Evolutionary conservation across 2,797 vertebrate genomes (phyloP).

Genomic region (Siniperca undulata): DNA sequence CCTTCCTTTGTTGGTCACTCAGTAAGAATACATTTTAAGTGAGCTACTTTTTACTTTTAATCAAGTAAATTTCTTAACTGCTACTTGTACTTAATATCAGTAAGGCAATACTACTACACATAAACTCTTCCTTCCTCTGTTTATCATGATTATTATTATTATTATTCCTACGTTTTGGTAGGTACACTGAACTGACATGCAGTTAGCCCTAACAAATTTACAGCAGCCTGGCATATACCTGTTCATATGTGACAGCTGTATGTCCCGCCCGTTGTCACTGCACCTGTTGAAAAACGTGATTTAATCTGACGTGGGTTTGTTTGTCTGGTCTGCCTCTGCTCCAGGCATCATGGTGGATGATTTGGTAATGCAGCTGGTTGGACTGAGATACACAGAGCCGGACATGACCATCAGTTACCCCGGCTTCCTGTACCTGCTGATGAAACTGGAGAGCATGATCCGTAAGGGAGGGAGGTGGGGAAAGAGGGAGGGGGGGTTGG

Average conservation of each 20-base stretch:
- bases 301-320: constrained; percentile 10
- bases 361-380: constrained; percentile 82
- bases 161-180: background rate
- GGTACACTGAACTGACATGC: background rate
- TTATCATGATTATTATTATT: no score
- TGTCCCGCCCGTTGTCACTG: background rate
- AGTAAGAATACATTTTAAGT: background rate
- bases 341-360: constrained; percentile 83
- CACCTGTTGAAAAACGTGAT: background rate
- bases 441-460: constrained; percentile 86
- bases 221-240: background rate
- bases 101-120: background rate
- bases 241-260: background rate
- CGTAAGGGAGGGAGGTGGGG: constrained; percentile 72
- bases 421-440: constrained; percentile 85
- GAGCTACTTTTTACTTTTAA: background rate
- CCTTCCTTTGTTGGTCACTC: no score
- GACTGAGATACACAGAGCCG: constrained; percentile 84
- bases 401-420: constrained; percentile 85
- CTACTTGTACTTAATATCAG: background rate
- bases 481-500: rapidly evolving
- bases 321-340: constrained; percentile 39
- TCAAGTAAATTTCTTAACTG: background rate
- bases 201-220: background rate
- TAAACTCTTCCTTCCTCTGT: background rate